These are phyloP conservation scores for Taphrorychus bicolor DNA, from an alignment of 2,888 invertebrate genomes.

Conservation along the genomic window DNA sequence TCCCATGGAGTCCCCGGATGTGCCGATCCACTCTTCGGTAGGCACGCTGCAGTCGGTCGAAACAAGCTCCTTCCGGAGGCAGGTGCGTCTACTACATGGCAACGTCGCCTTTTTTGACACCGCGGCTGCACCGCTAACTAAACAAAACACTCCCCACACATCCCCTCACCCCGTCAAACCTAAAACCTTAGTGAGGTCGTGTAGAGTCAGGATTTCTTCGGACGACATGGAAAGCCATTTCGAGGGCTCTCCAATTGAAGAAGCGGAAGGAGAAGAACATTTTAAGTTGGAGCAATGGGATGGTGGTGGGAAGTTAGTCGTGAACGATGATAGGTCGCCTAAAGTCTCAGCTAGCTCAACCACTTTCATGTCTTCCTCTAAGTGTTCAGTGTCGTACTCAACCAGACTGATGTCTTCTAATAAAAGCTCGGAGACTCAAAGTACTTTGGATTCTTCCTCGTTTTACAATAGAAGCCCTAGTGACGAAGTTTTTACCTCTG, in stretches of 20 bases:
- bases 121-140: conserved; percentile 24
- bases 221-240: conserved; percentile 26
- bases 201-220: conserved; percentile 30
- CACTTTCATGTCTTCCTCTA: conserved; percentile 12
- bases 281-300: too few relatives aligned
- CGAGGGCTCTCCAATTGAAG: conserved; percentile 11
- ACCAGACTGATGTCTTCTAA: conserved; percentile 19
- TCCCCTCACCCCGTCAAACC: conserved; percentile 11
- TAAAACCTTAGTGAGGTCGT: conserved; percentile 28
- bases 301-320: neutral
- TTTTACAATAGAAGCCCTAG: conserved; percentile 35
- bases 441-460: conserved; percentile 34
- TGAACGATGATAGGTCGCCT: conserved; percentile 6
- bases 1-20: conserved; percentile 84
- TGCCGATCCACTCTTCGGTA: conserved; percentile 70
- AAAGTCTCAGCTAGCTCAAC: conserved; percentile 13
- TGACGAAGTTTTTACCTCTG: conserved; percentile 31
- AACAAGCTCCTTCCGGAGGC: conserved; percentile 61
- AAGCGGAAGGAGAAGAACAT: too few relatives aligned
- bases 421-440: conserved; percentile 23
- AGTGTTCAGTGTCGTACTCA: conserved; percentile 13
- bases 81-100: conserved; percentile 57
- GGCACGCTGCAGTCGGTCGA: conserved; percentile 73
- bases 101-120: conserved; percentile 40
- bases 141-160: conserved; percentile 13